Conservation (phyloP, 2,113 vertebrate genomes). For the Planiliza haematocheilus region DNA sequence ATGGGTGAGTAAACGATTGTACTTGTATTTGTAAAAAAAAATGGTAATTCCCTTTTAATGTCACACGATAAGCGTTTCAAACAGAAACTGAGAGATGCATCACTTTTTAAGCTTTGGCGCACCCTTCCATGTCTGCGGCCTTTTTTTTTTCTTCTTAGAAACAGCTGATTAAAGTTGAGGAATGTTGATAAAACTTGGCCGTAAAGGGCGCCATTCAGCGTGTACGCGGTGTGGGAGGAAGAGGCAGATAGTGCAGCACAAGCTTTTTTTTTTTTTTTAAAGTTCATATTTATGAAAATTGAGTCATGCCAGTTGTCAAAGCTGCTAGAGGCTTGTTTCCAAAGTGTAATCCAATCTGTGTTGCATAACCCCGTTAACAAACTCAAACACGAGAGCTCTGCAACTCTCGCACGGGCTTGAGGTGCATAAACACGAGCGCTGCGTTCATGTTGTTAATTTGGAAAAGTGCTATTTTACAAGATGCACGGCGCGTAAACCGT, state of each 20-base stretch:
- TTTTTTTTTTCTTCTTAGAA: neutral
- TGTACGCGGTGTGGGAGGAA: slow-evolving; percentile 42
- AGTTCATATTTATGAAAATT: slow-evolving; percentile 42
- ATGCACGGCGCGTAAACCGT: too few relatives aligned
- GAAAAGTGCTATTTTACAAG: too few relatives aligned
- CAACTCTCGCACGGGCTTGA: too few relatives aligned
- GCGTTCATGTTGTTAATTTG: too few relatives aligned
- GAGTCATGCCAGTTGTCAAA: slow-evolving; percentile 52
- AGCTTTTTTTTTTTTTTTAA: slow-evolving; percentile 15
- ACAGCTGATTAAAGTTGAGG: slow-evolving; percentile 29
- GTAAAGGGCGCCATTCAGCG: slow-evolving; percentile 19
- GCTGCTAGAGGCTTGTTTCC: slow-evolving; percentile 41
- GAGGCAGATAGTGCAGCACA: slow-evolving; percentile 28
- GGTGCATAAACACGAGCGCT: too few relatives aligned
- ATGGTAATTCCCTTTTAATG: too few relatives aligned
- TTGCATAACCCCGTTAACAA: slow-evolving; percentile 32
- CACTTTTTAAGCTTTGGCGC: neutral
- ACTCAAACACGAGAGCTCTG: slow-evolving; percentile 6
- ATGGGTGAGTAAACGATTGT: too few relatives aligned
- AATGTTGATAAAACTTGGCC: slow-evolving; percentile 39
- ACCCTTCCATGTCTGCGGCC: neutral
- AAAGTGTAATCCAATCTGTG: slow-evolving; percentile 32
- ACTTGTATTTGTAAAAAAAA: too few relatives aligned
- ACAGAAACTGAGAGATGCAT: neutral
- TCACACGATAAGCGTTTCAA: too few relatives aligned